Evolutionary conservation across 2,888 invertebrate genomes (phyloP).

Genomic region (Micoletzkya japonica): DNA sequence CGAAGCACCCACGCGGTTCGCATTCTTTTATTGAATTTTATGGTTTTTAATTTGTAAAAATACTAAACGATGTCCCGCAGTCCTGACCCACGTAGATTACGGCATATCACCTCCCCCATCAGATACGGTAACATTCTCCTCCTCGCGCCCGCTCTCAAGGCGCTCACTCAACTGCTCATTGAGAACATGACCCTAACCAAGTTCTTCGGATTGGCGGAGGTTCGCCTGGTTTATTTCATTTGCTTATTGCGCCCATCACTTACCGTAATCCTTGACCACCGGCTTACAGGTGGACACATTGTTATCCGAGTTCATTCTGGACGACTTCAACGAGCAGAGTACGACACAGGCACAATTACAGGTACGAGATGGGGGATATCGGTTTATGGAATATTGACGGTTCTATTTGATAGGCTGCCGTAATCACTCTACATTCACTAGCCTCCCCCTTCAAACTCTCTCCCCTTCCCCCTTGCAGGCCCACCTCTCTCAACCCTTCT

Average conservation of each 20-base stretch:
- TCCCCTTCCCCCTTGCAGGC: neutral
- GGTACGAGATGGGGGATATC: conserved; percentile 7
- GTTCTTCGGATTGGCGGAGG: conserved; percentile 62
- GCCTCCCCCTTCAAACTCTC: neutral
- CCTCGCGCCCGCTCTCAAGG: conserved; percentile 61
- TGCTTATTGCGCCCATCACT: neutral
- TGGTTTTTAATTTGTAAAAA: too few relatives aligned
- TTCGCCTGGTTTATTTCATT: conserved; percentile 11
- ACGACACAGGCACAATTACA: conserved; percentile 19
- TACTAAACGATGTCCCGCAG: too few relatives aligned
- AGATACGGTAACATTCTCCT: conserved; percentile 56
- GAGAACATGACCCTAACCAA: conserved; percentile 63
- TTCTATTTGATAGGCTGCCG: too few relatives aligned
- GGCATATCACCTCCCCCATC: neutral
- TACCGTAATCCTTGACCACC: too few relatives aligned
- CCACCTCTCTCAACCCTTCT: neutral
- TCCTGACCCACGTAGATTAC: too few relatives aligned
- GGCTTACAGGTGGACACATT: conserved; percentile 52
- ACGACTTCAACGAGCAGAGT: conserved; percentile 53
- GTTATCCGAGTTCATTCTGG: conserved; percentile 61
- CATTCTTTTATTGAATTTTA: neutral
- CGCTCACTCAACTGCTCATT: conserved; percentile 61
- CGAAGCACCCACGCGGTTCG: conserved; percentile 60
- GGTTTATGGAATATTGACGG: too few relatives aligned
- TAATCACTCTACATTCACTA: neutral